phyloP scores from a whole-genome alignment of 64 coral and sea anemone species.

The Montipora sp. region DNA sequence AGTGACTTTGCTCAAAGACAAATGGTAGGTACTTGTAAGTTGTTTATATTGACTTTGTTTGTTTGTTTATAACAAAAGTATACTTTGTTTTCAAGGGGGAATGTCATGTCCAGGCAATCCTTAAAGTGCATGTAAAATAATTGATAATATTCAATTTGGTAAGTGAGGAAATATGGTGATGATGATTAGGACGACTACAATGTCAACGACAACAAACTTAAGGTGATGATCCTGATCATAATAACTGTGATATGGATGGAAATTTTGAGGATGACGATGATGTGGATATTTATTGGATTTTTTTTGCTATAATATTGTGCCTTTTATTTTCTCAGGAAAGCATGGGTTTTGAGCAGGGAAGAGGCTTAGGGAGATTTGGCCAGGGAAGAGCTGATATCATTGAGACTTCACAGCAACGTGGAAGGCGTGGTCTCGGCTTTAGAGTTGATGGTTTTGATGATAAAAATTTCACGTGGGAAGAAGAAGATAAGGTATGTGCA shows the following conservation, averaged over 20 bases:
- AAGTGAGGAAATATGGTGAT: neutral
- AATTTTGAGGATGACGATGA: too few species aligned
- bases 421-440: constrained; percentile 95
- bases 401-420: constrained; percentile 78
- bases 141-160: too few species aligned
- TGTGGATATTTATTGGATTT: too few species aligned
- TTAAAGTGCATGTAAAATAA: too few species aligned
- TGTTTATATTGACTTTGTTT: neutral
- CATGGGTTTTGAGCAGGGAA: constrained; percentile 84
- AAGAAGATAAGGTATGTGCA: constrained; percentile 62
- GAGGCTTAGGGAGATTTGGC: constrained; percentile 88
- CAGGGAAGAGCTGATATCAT: constrained; percentile 94
- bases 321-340: constrained; percentile 69
- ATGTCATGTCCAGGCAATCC: too few species aligned
- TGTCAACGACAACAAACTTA: neutral
- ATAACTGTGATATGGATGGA: neutral
- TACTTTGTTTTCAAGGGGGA: too few species aligned
- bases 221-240: neutral
- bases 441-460: constrained; percentile 90
- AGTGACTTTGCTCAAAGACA: constrained; percentile 91
- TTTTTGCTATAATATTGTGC: neutral
- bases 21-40: constrained; percentile 64
- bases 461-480: constrained; percentile 76
- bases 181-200: neutral
- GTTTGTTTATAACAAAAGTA: neutral